Conservation (phyloP, 2,797 vertebrate species). For the Melanotaenia parkinsoni region DNA sequence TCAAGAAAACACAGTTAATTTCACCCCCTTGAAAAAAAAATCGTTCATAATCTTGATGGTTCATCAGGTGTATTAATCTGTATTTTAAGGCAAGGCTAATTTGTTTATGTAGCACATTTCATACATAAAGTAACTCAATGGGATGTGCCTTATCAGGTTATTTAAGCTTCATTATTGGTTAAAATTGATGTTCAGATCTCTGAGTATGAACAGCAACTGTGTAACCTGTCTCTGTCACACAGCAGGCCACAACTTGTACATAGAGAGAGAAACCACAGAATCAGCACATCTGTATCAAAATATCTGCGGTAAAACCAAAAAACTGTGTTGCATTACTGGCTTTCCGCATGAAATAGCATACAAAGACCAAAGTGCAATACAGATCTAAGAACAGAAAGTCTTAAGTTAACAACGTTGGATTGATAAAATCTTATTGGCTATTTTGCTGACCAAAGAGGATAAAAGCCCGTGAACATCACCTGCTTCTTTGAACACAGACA, state of each 20-base stretch:
- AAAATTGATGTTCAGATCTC: background rate
- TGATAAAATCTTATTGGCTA: conserved; percentile 19
- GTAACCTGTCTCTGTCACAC: conserved; percentile 14
- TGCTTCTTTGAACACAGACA: conserved; percentile 13
- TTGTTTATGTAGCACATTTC: too few species aligned
- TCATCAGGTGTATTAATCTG: background rate
- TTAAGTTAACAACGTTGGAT: conserved; percentile 11
- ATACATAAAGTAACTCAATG: too few species aligned
- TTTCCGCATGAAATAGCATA: conserved; percentile 20
- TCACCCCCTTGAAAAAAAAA: background rate
- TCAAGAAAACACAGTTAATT: background rate
- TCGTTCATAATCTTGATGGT: background rate
- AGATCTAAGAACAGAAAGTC: conserved; percentile 30
- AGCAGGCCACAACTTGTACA: conserved; percentile 31
- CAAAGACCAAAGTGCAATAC: conserved; percentile 12
- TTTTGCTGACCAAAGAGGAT: conserved; percentile 26
- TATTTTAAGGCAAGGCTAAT: background rate
- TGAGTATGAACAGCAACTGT: background rate
- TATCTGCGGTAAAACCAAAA: conserved; percentile 48
- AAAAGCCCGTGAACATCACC: conserved; percentile 32
- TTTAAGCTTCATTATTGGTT: background rate
- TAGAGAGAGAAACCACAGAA: conserved; percentile 3
- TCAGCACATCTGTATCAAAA: conserved; percentile 38
- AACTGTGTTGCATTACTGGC: conserved; percentile 25
- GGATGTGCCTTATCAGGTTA: too few species aligned